These are phyloP conservation scores for Alcis repandata DNA, from an alignment of 2,888 invertebrate species.

Conservation along the genomic window DNA sequence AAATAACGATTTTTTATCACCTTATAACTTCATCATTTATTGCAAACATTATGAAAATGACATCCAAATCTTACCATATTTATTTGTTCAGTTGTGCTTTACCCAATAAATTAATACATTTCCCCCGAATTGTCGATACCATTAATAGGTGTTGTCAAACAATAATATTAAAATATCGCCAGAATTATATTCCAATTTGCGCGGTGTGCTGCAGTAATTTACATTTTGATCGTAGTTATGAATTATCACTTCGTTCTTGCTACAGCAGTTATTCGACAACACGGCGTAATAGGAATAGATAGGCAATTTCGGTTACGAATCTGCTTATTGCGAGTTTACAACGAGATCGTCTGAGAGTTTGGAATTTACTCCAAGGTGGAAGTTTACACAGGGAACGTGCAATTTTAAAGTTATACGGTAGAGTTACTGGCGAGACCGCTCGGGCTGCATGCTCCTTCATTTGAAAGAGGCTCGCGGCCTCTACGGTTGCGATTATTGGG, in stretches of 20 bases:
- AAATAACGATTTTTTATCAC: background rate
- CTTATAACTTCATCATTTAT: no score
- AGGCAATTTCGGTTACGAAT: conserved; percentile 72
- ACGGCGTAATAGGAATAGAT: conserved; percentile 67
- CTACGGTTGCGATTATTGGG: conserved; percentile 81
- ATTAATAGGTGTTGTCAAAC: conserved; percentile 30
- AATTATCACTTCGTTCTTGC: conserved; percentile 35
- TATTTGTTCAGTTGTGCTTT: background rate
- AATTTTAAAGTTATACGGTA: conserved; percentile 75
- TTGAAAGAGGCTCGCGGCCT: conserved; percentile 48
- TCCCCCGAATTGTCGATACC: conserved; percentile 34
- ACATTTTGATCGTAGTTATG: conserved; percentile 42
- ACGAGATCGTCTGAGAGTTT: conserved; percentile 70
- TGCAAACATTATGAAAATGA: no score
- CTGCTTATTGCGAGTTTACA: conserved; percentile 73
- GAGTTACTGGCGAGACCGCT: conserved; percentile 45
- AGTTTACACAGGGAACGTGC: conserved; percentile 77
- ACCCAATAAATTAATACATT: conserved; percentile 19
- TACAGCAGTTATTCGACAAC: conserved; percentile 45
- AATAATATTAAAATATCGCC: conserved; percentile 35
- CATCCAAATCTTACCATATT: no score
- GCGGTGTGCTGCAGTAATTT: conserved; percentile 43
- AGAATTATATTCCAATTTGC: conserved; percentile 36
- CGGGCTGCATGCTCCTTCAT: conserved; percentile 47
- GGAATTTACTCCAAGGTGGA: conserved; percentile 79